These are phyloP conservation scores for Hippoglossus hippoglossus DNA, from an alignment of 2,797 vertebrate species.

Conservation along the genomic window DNA sequence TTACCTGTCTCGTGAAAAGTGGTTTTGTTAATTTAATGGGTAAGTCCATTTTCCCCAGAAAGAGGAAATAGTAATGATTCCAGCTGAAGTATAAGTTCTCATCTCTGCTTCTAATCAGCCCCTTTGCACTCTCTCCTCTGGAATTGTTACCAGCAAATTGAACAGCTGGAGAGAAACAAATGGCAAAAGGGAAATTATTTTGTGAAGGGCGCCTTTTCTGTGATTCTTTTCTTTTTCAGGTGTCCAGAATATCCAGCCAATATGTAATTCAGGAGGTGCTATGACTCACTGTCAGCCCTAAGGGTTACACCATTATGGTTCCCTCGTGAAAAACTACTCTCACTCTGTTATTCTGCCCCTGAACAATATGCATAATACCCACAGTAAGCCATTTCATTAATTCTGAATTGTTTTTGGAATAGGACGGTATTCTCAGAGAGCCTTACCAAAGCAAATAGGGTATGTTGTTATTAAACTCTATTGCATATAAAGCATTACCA, in stretches of 20 bases:
- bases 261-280: conserved; percentile 67
- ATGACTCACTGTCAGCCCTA: conserved; percentile 64
- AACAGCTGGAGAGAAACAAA: conserved; percentile 52
- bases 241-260: conserved; percentile 66
- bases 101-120: conserved; percentile 54
- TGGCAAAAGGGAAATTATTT: conserved; percentile 65
- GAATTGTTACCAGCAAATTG: conserved; percentile 55
- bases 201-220: conserved; percentile 36
- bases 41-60: conserved; percentile 39
- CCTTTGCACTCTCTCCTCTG: conserved; percentile 33
- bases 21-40: conserved; percentile 54
- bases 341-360: conserved; percentile 59
- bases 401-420: conserved; percentile 68
- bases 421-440: conserved; percentile 43
- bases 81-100: conserved; percentile 58
- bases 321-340: conserved; percentile 66
- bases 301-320: conserved; percentile 65
- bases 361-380: conserved; percentile 70
- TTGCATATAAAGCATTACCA: conserved; percentile 63
- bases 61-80: conserved; percentile 54
- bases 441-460: conserved; percentile 52
- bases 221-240: conserved; percentile 56
- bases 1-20: conserved; percentile 41
- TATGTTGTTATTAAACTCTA: conserved; percentile 60
- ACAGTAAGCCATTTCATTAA: conserved; percentile 69